Evolutionary conservation across 1,140 invertebrate species (phyloP).

Genomic region (Drosophila yakuba): DNA sequence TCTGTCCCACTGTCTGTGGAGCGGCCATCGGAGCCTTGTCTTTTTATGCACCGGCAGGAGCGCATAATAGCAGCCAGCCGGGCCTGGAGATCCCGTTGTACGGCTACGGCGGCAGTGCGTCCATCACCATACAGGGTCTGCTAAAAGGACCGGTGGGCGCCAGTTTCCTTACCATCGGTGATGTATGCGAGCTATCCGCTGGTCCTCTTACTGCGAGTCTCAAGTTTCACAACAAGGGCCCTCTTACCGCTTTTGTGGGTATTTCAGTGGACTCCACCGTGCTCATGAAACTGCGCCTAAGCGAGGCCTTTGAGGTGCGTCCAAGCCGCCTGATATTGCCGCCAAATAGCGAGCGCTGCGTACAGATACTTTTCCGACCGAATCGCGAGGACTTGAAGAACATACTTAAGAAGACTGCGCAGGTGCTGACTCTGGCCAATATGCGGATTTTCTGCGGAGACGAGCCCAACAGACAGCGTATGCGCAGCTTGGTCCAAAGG

Average conservation of each 20-base stretch:
- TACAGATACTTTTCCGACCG: conserved; percentile 67
- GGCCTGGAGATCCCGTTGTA: conserved; percentile 61
- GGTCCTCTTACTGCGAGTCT: conserved; percentile 64
- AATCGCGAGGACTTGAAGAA: conserved; percentile 81
- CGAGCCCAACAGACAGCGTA: conserved; percentile 78
- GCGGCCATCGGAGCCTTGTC: conserved; percentile 68
- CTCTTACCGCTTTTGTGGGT: conserved; percentile 69
- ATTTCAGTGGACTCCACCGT: conserved; percentile 74
- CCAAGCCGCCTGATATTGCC: conserved; percentile 66
- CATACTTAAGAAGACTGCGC: conserved; percentile 67
- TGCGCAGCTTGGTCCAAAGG: conserved; percentile 64
- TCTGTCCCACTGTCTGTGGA: conserved; percentile 80
- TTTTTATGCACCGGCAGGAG: conserved; percentile 64
- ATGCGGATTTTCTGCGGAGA: conserved; percentile 81
- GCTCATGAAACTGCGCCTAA: conserved; percentile 67
- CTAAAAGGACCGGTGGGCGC: conserved; percentile 73
- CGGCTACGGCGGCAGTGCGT: conserved; percentile 78
- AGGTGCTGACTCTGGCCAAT: conserved; percentile 76
- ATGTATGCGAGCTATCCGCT: conserved; percentile 64
- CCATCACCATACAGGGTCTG: conserved; percentile 63
- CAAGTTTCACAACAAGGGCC: conserved; percentile 79
- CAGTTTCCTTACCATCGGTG: conserved; percentile 76
- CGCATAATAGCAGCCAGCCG: conserved; percentile 51
- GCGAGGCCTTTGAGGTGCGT: conserved; percentile 68
- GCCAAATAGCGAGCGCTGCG: conserved; percentile 48